Percentiles rank a stretch among this genome's conserved stretches.
phyloP scores from a whole-genome alignment of 2,888 invertebrate species.

The Oeneis ivallda region DNA sequence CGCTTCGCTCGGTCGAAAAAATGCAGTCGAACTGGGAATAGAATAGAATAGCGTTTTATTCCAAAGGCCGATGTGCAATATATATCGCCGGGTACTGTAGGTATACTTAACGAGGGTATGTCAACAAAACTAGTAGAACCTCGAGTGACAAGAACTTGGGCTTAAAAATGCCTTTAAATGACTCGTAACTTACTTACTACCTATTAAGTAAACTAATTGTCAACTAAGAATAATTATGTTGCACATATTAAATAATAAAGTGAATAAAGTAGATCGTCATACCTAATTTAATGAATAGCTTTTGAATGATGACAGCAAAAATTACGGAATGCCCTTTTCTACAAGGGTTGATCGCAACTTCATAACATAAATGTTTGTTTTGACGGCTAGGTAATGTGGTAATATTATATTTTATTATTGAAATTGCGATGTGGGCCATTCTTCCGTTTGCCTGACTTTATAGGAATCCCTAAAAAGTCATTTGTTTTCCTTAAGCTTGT shows the following conservation, averaged over 20 bases:
- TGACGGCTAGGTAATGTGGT: no score
- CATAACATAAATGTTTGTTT: constrained; percentile 2
- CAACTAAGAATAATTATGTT: background rate
- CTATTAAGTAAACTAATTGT: constrained; percentile 7
- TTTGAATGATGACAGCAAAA: constrained; percentile 15
- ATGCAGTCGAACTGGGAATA: no score
- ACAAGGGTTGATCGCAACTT: background rate
- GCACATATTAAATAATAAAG: constrained; percentile 3
- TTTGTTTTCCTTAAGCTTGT: no score
- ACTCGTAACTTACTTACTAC: background rate
- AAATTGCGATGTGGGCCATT: no score
- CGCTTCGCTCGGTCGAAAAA: no score
- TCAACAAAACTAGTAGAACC: background rate
- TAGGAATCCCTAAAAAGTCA: no score
- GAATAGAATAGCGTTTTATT: no score
- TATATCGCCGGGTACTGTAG: no score
- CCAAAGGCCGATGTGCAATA: no score
- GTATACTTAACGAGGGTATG: no score
- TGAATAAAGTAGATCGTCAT: constrained; percentile 2
- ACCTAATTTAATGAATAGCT: background rate
- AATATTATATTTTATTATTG: background rate
- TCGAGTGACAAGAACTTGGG: background rate
- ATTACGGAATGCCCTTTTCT: background rate
- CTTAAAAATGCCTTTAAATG: background rate
- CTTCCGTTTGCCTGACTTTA: background rate